Evolutionary conservation across 2,797 vertebrate genomes (phyloP).

Genomic region (Scyliorhinus canicula): DNA sequence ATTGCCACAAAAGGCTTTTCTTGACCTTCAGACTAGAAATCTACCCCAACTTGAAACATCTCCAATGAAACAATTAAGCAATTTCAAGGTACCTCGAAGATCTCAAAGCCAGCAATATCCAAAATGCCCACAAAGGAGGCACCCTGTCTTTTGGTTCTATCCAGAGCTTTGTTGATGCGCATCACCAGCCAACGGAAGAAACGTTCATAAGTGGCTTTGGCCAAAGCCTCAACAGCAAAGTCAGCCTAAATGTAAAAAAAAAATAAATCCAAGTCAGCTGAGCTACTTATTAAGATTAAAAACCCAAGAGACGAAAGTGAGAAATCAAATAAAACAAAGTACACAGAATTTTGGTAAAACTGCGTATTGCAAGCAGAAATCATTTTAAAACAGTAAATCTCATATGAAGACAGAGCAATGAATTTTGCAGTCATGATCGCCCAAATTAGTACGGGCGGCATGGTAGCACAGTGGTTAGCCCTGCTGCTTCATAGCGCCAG

Average conservation of each 20-base stretch:
- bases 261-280: background rate
- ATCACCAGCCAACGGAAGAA: conserved; percentile 97
- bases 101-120: conserved; percentile 97
- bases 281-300: background rate
- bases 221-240: conserved; percentile 92
- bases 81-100: conserved; percentile 76
- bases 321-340: no score
- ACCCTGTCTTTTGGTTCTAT: conserved; percentile 92
- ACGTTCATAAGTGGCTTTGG: conserved; percentile 91
- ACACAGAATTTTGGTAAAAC: background rate
- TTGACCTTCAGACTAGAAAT: background rate
- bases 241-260: conserved; percentile 67
- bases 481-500: no score
- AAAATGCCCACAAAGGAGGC: conserved; percentile 98
- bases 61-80: background rate
- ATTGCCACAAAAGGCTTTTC: background rate
- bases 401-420: background rate
- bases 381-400: background rate
- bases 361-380: background rate
- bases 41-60: background rate
- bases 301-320: background rate
- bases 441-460: background rate
- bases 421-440: background rate
- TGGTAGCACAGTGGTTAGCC: no score
- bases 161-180: conserved; percentile 92